phyloP scores from a whole-genome alignment of 2,888 invertebrate genomes.

The Dyspetes luteomarginatus region DNA sequence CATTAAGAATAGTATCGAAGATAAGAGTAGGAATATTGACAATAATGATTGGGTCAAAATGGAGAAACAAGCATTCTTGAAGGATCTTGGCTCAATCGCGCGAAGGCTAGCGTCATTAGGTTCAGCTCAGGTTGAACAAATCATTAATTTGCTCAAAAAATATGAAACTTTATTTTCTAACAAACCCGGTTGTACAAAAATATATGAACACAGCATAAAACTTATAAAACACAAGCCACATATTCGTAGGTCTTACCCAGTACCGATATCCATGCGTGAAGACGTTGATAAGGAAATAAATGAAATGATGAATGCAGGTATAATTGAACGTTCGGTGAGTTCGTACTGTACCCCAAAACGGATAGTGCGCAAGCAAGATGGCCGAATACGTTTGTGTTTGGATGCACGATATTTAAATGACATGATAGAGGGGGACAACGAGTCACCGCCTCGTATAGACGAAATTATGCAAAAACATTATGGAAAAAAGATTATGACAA shows the following conservation, averaged over 20 bases:
- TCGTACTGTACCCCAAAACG: conserved; percentile 73
- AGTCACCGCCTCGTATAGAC: conserved; percentile 65
- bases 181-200: conserved; percentile 15
- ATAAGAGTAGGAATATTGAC: background rate
- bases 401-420: conserved; percentile 75
- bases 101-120: background rate
- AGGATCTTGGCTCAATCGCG: background rate
- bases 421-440: conserved; percentile 72
- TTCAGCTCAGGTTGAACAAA: background rate
- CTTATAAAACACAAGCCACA: conserved; percentile 66
- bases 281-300: conserved; percentile 69
- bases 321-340: conserved; percentile 64
- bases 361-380: conserved; percentile 73
- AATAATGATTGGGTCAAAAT: background rate
- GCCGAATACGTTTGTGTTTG: conserved; percentile 72
- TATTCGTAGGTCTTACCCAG: conserved; percentile 70
- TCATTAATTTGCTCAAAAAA: background rate
- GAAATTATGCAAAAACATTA: conserved; percentile 65
- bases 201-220: conserved; percentile 62
- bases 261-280: conserved; percentile 70
- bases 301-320: conserved; percentile 66
- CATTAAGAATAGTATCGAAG: background rate
- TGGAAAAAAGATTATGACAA: conserved; percentile 59
- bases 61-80: background rate
- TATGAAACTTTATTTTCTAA: conserved; percentile 38